Base-by-base conservation (phyloP, 1,140 invertebrate genomes). In the Phthorimaea operculella region DNA sequence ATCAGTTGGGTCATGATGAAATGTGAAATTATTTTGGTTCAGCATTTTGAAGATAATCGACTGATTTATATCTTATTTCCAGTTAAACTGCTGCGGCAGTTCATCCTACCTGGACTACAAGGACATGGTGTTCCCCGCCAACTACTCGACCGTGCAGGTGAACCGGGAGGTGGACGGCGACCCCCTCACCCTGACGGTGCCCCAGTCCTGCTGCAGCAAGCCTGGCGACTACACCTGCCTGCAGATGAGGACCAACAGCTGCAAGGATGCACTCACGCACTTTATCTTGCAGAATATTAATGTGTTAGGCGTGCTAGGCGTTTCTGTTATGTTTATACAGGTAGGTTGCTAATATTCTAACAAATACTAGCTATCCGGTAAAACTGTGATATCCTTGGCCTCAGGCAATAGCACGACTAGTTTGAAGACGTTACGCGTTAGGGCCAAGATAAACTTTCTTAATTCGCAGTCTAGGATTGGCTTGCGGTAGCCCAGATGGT, bases 291-390 rank as follows among this genome's bases (percentile, higher is more conserved):
- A 84, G 52, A 84, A 84, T 21, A 60, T 78, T 5, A 79, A 62
- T 7, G 76, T 83, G 7, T 60, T 84, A 1, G 81, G 81, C 1
- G 76, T 83, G 16, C 52, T 84, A 4, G 79, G 81, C 3, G 67
- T 84, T 2, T 83, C 81, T n/a, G 76, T 83, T n/a, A 80, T 81
- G 72, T 83, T 84, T 59, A 80, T 83, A 18, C 67, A 81, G 63
- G 81, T 74, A 60, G 60, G 65, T 62, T 28, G 4, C 16, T 16
- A 6, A 28, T 28, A 28, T 28, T 6, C 6, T 6, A 28, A 28
- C 21, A 28, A 28, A 28, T 28, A 28, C 21, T 28, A 28, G 21
- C n/a, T n/a, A n/a, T n/a, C n/a, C n/a, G n/a, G n/a, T n/a, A n/a
- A n/a, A n/a, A n/a, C n/a, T n/a, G n/a, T n/a, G n/a, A n/a, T n/a